Evolutionary conservation across 1,140 invertebrate genomes (phyloP).

Genomic region (Aphaenogaster floridana): DNA sequence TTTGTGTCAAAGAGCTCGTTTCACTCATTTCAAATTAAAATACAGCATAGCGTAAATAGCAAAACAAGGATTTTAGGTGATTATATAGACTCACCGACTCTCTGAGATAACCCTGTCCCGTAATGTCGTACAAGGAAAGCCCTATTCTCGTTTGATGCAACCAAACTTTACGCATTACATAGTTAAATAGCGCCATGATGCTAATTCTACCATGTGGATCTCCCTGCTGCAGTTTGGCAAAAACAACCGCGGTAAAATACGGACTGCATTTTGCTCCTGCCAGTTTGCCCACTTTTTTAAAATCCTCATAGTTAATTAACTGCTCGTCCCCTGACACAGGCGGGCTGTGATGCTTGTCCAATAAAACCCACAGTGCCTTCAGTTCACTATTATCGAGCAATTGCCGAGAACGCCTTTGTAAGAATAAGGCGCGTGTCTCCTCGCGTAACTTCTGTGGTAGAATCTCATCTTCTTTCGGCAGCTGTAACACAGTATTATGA

Average conservation of each 20-base stretch:
- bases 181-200: slow-evolving; percentile 96
- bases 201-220: slow-evolving; percentile 94
- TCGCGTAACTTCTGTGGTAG: slow-evolving; percentile 94
- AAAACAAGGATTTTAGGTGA: slow-evolving; percentile 21
- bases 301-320: slow-evolving; percentile 95
- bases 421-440: slow-evolving; percentile 94
- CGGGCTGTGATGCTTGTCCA: slow-evolving; percentile 93
- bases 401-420: slow-evolving; percentile 94
- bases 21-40: slow-evolving; percentile 47
- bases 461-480: slow-evolving; percentile 92
- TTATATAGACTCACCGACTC: slow-evolving; percentile 90
- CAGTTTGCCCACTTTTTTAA: slow-evolving; percentile 91
- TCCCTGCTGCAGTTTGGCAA: slow-evolving; percentile 94
- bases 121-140: slow-evolving; percentile 96
- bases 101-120: slow-evolving; percentile 96
- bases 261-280: slow-evolving; percentile 89
- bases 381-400: slow-evolving; percentile 95
- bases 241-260: slow-evolving; percentile 95
- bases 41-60: slow-evolving; percentile 41
- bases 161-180: slow-evolving; percentile 98
- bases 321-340: slow-evolving; percentile 92
- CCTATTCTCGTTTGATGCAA: slow-evolving; percentile 97
- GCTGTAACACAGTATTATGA: slow-evolving; percentile 77
- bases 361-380: slow-evolving; percentile 93
- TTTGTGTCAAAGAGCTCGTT: neutral